Percentiles rank a stretch among this genome's conserved stretches.
phyloP scores from a whole-genome alignment of 2,113 vertebrate species.

The Aldabrachelys gigantea region DNA sequence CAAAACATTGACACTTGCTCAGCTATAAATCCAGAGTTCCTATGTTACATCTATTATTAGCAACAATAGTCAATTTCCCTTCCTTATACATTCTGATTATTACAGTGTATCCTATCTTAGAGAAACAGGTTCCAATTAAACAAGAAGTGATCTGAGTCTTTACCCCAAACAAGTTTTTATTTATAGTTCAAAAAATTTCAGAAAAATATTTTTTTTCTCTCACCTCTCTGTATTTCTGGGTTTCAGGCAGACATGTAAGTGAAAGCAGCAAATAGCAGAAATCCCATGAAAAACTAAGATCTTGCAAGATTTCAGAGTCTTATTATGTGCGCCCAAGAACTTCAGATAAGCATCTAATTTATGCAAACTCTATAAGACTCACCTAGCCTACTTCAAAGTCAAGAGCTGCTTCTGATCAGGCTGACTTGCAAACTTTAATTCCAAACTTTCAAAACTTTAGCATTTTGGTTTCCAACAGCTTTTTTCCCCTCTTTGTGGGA shows the following conservation, averaged over 20 bases:
- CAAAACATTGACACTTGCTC: slow-evolving; percentile 24
- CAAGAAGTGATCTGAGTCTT: slow-evolving; percentile 41
- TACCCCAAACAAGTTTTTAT: not conserved
- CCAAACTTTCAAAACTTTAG: not conserved
- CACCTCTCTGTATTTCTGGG: not conserved
- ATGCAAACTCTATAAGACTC: not conserved
- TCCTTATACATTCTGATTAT: not conserved
- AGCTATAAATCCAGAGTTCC: slow-evolving; percentile 37
- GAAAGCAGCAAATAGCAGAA: not conserved
- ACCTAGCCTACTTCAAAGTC: not conserved
- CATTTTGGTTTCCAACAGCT: not conserved
- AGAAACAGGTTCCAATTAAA: slow-evolving; percentile 12
- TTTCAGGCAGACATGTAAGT: not conserved
- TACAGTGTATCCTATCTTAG: not conserved
- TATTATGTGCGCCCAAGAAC: not conserved
- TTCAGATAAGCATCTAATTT: not conserved
- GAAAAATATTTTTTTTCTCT: not conserved
- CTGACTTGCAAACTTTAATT: not conserved
- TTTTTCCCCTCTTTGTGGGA: not conserved
- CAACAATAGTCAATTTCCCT: slow-evolving; percentile 17
- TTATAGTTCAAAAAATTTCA: not conserved
- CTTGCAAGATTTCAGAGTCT: not conserved
- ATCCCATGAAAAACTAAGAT: not conserved
- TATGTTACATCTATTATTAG: not conserved
- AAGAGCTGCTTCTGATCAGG: not conserved